Base-by-base conservation (phyloP, 2,797 vertebrate genomes). In the Sebastiscus tertius region DNA sequence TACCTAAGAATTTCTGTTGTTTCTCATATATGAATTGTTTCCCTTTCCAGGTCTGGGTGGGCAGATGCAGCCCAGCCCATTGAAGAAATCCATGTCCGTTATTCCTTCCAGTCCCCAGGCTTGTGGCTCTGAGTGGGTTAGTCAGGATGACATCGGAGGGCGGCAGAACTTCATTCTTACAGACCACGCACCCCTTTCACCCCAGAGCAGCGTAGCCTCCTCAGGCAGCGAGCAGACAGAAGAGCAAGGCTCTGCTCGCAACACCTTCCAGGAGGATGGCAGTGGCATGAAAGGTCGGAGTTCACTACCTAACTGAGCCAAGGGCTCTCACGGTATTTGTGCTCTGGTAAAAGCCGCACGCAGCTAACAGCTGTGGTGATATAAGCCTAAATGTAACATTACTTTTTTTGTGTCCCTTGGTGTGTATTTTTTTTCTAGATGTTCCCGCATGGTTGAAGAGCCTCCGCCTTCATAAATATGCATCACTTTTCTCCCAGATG, bases 371-470 rank as follows among this genome's bases (percentile, higher is more conserved):
- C 81, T 80, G 63, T 78, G 52, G 18, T 54, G 49, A 82, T 65
- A 33, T 61, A 69, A 80, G 49, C 64, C 3, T 1, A 63, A 73
- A 46, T 76, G 12, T 80, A 84, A 79, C 66, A 1, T 7, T 12
- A 16, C n/a, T 63, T 34, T 74, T 62, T 73, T 65, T 75, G 13
- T 54, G 11, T 75, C 24, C 13, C 20, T 61, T 39, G 29, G 31
- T 75, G 12, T 84, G 26, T 81, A n/a, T 88, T 75, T 84, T 42
- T 78, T 79, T n/a, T n/a, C 5, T 87, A 99, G 98, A 99, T 34
- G 98, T 99, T 54, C 98, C 98, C 11, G 96, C 96, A 0, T 99
- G 98, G 98, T 93, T 99, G 83, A 99, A 99, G 94, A 99, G 98
- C 88, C 97, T 99, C 56, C 97, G 98, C 73, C 96, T 99, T 86